Percentiles rank a stretch among this genome's conserved stretches.
Conservation (phyloP, 2,797 vertebrate species). For the Loris lydekkerianus region DNA sequence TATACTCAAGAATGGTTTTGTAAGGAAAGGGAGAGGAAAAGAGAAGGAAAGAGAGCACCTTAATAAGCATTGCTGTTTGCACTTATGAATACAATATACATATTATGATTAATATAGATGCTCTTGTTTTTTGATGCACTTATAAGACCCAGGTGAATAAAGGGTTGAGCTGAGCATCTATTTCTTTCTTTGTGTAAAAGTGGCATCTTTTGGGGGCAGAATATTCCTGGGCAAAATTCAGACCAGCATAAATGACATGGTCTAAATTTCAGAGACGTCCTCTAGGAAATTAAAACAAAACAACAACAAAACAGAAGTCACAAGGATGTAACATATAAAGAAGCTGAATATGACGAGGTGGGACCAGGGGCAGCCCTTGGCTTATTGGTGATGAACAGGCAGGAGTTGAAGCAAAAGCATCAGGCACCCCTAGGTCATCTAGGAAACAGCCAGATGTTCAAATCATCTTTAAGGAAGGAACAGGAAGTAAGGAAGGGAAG, state of each 20-base stretch:
- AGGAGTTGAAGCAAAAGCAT: not conserved
- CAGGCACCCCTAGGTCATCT: not conserved
- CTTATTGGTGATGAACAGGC: not conserved
- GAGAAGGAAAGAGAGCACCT: not conserved
- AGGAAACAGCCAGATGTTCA: not conserved
- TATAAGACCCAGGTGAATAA: not conserved
- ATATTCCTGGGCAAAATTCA: not conserved
- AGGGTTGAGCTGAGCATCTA: not conserved
- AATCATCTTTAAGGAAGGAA: not conserved
- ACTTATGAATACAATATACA: not conserved
- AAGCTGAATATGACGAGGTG: not conserved
- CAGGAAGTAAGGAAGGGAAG: not conserved
- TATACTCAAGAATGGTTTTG: not conserved
- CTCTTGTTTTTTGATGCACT: not conserved
- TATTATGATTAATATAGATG: not conserved
- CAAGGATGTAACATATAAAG: not conserved
- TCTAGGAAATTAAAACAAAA: not conserved
- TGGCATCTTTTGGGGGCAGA: not conserved
- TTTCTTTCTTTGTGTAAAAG: conserved; percentile 33
- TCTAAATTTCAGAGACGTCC: conserved; percentile 40
- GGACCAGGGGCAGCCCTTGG: not conserved
- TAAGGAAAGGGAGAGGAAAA: not conserved
- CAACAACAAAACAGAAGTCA: not conserved
- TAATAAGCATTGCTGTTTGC: not conserved
- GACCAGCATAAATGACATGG: not conserved